A percentile compares a stretch with the other conserved stretches of the same genome.
Evolutionary conservation across 2,888 invertebrate genomes (phyloP).

Genomic region (Argyresthia goedartella): DNA sequence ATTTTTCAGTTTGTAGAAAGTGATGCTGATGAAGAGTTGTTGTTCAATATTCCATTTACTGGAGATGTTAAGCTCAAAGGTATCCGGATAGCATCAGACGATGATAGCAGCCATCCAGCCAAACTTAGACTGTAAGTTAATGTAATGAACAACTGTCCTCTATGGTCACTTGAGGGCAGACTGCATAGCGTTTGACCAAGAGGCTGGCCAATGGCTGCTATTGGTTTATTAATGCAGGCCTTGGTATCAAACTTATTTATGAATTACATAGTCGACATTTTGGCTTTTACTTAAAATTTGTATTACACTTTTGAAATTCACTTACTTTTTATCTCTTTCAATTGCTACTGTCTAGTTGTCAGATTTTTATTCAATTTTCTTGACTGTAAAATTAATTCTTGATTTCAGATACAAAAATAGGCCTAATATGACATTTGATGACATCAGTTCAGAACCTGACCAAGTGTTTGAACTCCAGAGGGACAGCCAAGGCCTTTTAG

Average conservation of each 20-base stretch:
- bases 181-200: too few relatives aligned
- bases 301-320: neutral
- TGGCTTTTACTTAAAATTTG: too few relatives aligned
- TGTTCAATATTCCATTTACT: constrained; percentile 97
- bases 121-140: constrained; percentile 86
- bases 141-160: too few relatives aligned
- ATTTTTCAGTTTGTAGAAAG: constrained; percentile 89
- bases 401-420: constrained; percentile 88
- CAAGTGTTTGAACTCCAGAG: constrained; percentile 90
- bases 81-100: constrained; percentile 91
- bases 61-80: constrained; percentile 97
- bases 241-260: too few relatives aligned
- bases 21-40: constrained; percentile 94
- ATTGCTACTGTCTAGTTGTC: neutral
- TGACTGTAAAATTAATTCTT: constrained; percentile 1
- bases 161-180: too few relatives aligned
- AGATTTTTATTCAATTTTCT: neutral
- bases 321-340: neutral
- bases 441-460: constrained; percentile 79
- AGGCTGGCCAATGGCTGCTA: too few relatives aligned
- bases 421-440: constrained; percentile 95
- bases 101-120: constrained; percentile 87
- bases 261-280: too few relatives aligned
- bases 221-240: too few relatives aligned
- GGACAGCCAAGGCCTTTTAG: constrained; percentile 83